phyloP scores from a whole-genome alignment of 2,797 vertebrate genomes.

The Numenius phaeopus region DNA sequence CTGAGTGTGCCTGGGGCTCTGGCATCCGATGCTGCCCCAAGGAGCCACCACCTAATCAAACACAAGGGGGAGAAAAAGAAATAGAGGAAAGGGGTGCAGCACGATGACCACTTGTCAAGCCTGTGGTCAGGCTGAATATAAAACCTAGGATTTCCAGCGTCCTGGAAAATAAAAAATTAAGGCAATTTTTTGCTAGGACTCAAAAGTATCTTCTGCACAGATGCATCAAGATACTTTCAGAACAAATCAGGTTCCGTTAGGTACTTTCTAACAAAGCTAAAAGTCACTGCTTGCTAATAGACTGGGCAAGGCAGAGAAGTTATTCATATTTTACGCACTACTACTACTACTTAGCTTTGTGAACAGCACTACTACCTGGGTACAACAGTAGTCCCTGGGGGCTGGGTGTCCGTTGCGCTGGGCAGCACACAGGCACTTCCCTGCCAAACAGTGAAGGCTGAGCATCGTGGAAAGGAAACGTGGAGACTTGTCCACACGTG shows the following conservation, averaged over 20 bases:
- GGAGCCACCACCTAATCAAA: background rate
- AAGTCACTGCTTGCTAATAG: background rate
- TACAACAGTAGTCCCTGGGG: background rate
- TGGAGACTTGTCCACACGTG: fast-evolving
- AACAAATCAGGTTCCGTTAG: background rate
- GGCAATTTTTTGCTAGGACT: background rate
- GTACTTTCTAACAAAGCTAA: background rate
- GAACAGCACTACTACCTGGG: background rate
- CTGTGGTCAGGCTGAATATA: background rate
- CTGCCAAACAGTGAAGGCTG: fast-evolving
- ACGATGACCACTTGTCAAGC: background rate
- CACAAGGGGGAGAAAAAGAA: background rate
- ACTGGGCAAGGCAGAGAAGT: background rate
- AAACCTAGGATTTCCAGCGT: background rate
- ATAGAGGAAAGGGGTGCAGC: background rate
- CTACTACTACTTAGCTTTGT: background rate
- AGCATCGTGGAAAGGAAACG: background rate
- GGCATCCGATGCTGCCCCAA: background rate
- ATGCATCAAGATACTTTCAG: background rate
- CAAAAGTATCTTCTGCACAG: background rate
- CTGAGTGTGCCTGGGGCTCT: background rate
- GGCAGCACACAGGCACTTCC: background rate
- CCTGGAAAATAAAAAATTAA: background rate
- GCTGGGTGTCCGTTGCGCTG: background rate
- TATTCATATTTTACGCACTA: background rate